Evolutionary conservation across 2,888 invertebrate genomes (phyloP).

Genomic region (Campaea margaritaria): DNA sequence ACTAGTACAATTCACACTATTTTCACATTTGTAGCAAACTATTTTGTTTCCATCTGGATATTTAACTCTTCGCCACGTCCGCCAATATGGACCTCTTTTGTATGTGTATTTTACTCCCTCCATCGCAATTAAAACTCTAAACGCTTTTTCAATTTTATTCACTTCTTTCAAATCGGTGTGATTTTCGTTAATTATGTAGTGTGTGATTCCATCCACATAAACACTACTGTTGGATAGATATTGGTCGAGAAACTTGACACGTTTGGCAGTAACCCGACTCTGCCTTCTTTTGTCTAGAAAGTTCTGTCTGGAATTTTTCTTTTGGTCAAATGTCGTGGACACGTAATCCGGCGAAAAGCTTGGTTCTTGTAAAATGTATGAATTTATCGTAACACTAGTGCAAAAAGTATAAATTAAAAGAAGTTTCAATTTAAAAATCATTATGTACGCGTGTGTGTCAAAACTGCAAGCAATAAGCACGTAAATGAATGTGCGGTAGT

Average conservation of each 20-base stretch:
- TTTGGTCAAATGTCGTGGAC: background rate
- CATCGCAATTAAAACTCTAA: constrained; percentile 57
- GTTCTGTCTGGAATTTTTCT: constrained; percentile 41
- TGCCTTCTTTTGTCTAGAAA: constrained; percentile 45
- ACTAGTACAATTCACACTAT: constrained; percentile 47
- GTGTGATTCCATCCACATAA: constrained; percentile 52
- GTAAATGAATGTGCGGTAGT: background rate
- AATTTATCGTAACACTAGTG: constrained; percentile 12
- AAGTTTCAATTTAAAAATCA: constrained; percentile 16
- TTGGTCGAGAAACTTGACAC: constrained; percentile 31
- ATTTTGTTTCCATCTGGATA: constrained; percentile 43
- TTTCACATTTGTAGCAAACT: constrained; percentile 60
- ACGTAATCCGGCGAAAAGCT: constrained; percentile 29
- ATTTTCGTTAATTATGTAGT: constrained; percentile 43
- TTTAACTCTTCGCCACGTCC: constrained; percentile 65
- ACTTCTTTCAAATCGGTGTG: constrained; percentile 35
- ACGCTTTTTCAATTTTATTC: constrained; percentile 53
- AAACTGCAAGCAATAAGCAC: background rate
- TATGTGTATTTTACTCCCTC: constrained; percentile 59
- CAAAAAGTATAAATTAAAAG: constrained; percentile 8
- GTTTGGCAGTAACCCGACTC: constrained; percentile 33
- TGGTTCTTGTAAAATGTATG: constrained; percentile 13
- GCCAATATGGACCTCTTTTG: constrained; percentile 65
- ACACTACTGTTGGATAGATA: constrained; percentile 45
- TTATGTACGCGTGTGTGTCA: constrained; percentile 7